Conservation (phyloP, 2,888 invertebrate genomes). For the Drosophila picticornis region DNA sequence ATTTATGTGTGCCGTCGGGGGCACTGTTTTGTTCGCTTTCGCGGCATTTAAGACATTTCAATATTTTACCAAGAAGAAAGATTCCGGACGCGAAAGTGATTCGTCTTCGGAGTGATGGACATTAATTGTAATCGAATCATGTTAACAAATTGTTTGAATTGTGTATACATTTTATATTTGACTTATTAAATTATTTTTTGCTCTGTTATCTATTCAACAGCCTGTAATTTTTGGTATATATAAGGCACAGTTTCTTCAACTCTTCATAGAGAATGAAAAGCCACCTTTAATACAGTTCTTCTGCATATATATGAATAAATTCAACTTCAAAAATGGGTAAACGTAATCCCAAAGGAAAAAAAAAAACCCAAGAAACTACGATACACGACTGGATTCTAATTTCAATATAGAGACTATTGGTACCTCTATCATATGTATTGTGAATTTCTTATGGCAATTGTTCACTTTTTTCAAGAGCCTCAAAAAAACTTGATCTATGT, state of each 20-base stretch:
- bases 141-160: slow-evolving; percentile 3
- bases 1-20: slow-evolving; percentile 64
- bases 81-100: slow-evolving; percentile 26
- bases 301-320: neutral
- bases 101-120: slow-evolving; percentile 46
- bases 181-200: neutral
- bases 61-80: slow-evolving; percentile 62
- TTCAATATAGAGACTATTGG: neutral
- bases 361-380: neutral
- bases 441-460: neutral
- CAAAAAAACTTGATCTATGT: neutral
- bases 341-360: neutral
- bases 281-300: neutral
- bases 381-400: neutral
- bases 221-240: neutral
- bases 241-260: neutral
- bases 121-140: neutral
- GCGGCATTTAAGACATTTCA: slow-evolving; percentile 68
- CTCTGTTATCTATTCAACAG: neutral
- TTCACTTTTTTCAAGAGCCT: neutral
- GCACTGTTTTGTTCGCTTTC: slow-evolving; percentile 64
- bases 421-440: neutral
- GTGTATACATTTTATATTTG: neutral
- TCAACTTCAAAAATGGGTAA: neutral
- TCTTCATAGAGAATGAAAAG: neutral